These are phyloP conservation scores for Astropecten irregularis DNA, from an alignment of 53 echinoderm and acorn worm species.

Conservation along the genomic window DNA sequence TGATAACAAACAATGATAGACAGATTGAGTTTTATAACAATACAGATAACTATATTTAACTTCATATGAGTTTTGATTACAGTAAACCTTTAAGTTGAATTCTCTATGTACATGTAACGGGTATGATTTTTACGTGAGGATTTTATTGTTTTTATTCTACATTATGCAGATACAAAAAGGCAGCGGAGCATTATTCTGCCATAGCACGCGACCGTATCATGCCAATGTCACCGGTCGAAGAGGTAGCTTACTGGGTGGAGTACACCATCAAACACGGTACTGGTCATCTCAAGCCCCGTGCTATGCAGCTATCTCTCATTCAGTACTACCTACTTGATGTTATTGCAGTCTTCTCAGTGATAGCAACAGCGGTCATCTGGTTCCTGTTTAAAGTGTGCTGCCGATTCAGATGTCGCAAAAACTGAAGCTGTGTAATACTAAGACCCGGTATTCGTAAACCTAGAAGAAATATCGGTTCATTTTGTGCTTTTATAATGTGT, in stretches of 20 bases:
- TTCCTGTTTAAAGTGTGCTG: background rate
- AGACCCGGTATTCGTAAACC: background rate
- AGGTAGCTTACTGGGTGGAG: conserved; percentile 52
- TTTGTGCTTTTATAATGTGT: background rate
- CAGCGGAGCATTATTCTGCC: conserved; percentile 14
- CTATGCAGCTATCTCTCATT: conserved; percentile 28
- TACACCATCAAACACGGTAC: conserved; percentile 49
- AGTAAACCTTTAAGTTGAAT: no score
- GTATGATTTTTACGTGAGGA: background rate
- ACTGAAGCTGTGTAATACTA: background rate
- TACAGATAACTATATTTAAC: no score
- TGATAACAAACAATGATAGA: no score
- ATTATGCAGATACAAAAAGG: conserved; percentile 22
- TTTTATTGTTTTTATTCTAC: background rate
- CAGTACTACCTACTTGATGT: conserved; percentile 55
- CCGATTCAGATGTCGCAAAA: background rate
- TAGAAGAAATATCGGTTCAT: background rate
- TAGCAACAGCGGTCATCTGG: background rate
- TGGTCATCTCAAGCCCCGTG: conserved; percentile 24
- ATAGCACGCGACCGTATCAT: conserved; percentile 32
- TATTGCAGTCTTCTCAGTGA: background rate
- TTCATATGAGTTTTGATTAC: no score
- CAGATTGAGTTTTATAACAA: no score
- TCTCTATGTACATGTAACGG: no score
- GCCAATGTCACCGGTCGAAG: conserved; percentile 19